Base-by-base conservation (phyloP, 1,140 invertebrate species). In the Danaus melanippus region DNA sequence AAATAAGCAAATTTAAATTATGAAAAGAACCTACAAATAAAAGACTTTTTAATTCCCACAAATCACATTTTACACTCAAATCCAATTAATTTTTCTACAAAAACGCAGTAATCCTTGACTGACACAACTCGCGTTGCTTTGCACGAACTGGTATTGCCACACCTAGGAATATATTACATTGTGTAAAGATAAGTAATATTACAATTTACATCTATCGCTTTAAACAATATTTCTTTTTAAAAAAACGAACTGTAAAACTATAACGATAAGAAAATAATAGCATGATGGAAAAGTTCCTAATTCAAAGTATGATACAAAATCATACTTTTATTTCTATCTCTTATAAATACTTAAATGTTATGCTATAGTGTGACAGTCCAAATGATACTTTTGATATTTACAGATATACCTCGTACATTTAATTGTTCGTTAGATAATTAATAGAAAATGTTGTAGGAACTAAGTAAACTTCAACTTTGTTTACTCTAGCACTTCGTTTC, bases 91-190 rank as follows among this genome's bases (percentile, higher is more conserved):
- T 71, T 78, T 64, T 60, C 21, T 59, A 69, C 64, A 68, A 78
- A 82, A 83, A 76, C 71, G 79, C 71, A 80, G 76, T 74, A 72
- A 66, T 79, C 64, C 66, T 73, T 70, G 70, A 75, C 69, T 82
- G 79, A 81, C 76, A 83, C 79, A 74, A 79, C 63, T 83, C 69
- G 77, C 77, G 76, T 81, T 83, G 75, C 74, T 80, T 80, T 79
- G 74, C 79, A 82, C 67, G 62, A 50, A 63, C 46, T 58, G 69
- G 62, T 62, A 54, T 62, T 58, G 65, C 71, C 70, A 76, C 21
- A 32, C 21, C 21, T 32, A 32, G 21, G 21, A 32, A 32, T 51
- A 12, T 42, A 21, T 43, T 52, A 42, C n/a, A 44, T 11, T 21
- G 8, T 45, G 10, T 41, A 12, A 6, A 40, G 42, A 41, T 40